Evolutionary conservation across 2,113 vertebrate genomes (phyloP).

Genomic region (cattle (Bos taurus)): ARS-UCD2.0 NC_037330.1:4554001-4554500

Average conservation of each 20-base stretch:
- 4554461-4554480: neutral
- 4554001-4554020: neutral
- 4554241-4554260: rapidly evolving
- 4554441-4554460: neutral
- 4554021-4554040: neutral
- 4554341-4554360: neutral
- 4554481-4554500: neutral
- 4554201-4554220: neutral
- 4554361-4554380: neutral
- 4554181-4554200: neutral
- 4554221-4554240: neutral
- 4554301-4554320: neutral
- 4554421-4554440: neutral
- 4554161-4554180: neutral
- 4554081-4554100: neutral
- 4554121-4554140: neutral
- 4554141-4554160: neutral
- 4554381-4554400: neutral
- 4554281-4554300: rapidly evolving
- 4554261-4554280: neutral
- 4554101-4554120: neutral
- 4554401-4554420: neutral
- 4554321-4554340: neutral
- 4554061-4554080: neutral
- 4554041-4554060: neutral